phyloP scores from a whole-genome alignment of 1,140 invertebrate genomes.

The Aphis gossypii region DNA sequence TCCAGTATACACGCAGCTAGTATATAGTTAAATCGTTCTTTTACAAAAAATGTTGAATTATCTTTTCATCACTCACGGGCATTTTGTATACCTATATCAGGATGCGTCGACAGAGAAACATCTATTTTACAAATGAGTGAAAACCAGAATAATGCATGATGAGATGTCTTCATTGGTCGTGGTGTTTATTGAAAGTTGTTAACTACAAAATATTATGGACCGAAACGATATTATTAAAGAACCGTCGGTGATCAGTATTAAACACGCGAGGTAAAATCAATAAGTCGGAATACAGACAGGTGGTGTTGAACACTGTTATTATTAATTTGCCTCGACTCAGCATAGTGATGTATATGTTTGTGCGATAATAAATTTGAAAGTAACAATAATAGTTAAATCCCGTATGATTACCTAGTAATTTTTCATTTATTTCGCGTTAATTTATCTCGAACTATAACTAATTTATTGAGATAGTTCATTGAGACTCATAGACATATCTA shows the following conservation, averaged over 20 bases:
- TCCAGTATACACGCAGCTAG: neutral
- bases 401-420: neutral
- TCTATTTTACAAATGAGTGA: neutral
- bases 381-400: neutral
- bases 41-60: neutral
- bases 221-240: neutral
- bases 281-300: too few species aligned
- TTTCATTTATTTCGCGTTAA: neutral
- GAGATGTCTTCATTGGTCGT: neutral
- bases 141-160: slow-evolving; percentile 11
- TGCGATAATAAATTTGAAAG: neutral
- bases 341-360: neutral
- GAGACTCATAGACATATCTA: neutral
- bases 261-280: neutral
- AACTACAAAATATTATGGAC: neutral
- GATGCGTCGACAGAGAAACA: neutral
- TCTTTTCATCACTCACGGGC: neutral
- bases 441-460: neutral
- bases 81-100: neutral
- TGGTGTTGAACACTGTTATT: too few species aligned
- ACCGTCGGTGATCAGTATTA: neutral
- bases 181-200: neutral
- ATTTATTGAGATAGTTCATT: neutral
- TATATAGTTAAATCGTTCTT: neutral
- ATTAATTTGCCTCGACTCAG: too few species aligned